A percentile compares a stretch with the other conserved stretches of the same genome.
phyloP scores from a whole-genome alignment of 2,888 invertebrate species.

The Phyto melanocephala region DNA sequence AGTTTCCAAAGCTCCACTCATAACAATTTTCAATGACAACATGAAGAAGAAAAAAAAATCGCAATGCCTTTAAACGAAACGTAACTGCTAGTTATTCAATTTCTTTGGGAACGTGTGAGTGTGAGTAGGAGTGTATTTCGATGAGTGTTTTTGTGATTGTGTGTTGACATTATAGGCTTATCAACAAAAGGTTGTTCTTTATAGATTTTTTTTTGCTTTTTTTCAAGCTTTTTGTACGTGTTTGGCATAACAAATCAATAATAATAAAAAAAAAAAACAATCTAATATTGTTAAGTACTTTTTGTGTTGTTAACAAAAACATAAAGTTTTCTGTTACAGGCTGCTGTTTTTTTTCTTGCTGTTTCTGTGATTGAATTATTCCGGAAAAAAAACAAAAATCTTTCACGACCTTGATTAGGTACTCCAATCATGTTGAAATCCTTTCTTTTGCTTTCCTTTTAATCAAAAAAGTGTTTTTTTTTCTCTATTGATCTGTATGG shows the following conservation, averaged over 20 bases:
- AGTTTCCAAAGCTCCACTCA: slow-evolving; percentile 4
- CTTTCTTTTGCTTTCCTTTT: slow-evolving; percentile 36
- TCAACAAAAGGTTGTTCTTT: slow-evolving; percentile 53
- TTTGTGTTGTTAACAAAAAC: slow-evolving; percentile 55
- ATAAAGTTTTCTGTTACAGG: slow-evolving; percentile 31
- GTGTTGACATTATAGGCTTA: slow-evolving; percentile 64
- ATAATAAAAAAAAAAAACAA: not conserved
- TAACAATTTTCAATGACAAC: slow-evolving; percentile 40
- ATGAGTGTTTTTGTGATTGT: slow-evolving; percentile 7
- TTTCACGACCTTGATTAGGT: slow-evolving; percentile 59
- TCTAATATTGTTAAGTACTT: slow-evolving; percentile 63
- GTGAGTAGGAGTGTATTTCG: not conserved
- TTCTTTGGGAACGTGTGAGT: slow-evolving; percentile 9
- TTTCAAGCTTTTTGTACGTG: slow-evolving; percentile 54
- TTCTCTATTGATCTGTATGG: not conserved
- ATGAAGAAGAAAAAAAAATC: not conserved
- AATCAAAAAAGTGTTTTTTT: not conserved
- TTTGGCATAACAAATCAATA: slow-evolving; percentile 63
- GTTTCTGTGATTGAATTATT: slow-evolving; percentile 59
- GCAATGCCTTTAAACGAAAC: slow-evolving; percentile 46
- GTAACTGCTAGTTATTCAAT: slow-evolving; percentile 57
- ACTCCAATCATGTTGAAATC: slow-evolving; percentile 59
- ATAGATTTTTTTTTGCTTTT: not conserved
- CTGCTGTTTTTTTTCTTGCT: not conserved
- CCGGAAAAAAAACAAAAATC: not conserved